Evolutionary conservation across 2,888 invertebrate species (phyloP).

Genomic region (Stenotaenia linearis): DNA sequence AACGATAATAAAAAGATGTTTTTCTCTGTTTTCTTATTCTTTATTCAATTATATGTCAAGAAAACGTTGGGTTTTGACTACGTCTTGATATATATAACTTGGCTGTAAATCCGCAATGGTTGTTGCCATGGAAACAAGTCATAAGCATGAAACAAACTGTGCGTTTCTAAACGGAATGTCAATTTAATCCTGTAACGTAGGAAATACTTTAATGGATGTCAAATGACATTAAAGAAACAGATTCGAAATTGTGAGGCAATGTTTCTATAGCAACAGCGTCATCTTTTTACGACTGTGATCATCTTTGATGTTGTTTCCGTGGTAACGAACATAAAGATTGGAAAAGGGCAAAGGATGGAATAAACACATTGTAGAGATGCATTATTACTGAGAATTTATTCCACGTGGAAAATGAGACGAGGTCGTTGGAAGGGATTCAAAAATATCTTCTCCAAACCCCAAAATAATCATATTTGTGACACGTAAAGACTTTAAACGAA

Average conservation of each 20-base stretch:
- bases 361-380: neutral
- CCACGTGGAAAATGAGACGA: neutral
- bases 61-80: neutral
- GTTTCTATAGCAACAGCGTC: neutral
- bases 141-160: neutral
- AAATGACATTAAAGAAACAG: neutral
- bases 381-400: neutral
- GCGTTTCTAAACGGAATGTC: neutral
- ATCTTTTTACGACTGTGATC: neutral
- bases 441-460: neutral
- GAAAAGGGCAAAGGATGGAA: neutral
- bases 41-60: neutral
- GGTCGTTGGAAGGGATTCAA: slow-evolving; percentile 5
- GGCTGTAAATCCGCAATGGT: neutral
- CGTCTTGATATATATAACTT: neutral
- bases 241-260: neutral
- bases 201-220: neutral
- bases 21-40: too few species aligned
- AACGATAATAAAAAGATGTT: too few species aligned
- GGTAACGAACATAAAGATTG: neutral
- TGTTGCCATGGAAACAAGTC: neutral
- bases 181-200: neutral
- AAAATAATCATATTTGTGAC: slow-evolving; percentile 9
- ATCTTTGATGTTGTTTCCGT: neutral
- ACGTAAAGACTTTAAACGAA: neutral